These are phyloP conservation scores for Troides aeacus DNA, from an alignment of 2,888 invertebrate species.

Conservation along the genomic window DNA sequence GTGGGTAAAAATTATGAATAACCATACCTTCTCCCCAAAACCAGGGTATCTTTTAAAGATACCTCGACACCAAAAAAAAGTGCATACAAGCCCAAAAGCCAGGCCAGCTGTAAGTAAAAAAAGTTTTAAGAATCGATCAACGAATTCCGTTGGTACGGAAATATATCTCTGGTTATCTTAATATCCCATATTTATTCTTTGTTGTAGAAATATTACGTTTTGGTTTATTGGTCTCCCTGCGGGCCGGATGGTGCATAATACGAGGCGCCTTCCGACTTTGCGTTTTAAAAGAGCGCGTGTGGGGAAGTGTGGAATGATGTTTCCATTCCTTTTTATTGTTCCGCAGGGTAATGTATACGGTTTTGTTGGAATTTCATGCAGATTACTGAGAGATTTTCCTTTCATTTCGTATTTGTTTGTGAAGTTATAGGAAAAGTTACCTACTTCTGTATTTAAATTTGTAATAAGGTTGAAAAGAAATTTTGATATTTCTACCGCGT, in stretches of 20 bases:
- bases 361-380: conserved; percentile 28
- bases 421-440: conserved; percentile 8
- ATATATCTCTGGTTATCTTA: conserved; percentile 10
- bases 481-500: not conserved
- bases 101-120: too few relatives aligned
- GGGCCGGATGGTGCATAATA: conserved; percentile 41
- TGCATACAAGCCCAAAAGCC: too few relatives aligned
- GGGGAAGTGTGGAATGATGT: conserved; percentile 57
- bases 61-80: too few relatives aligned
- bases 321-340: conserved; percentile 51
- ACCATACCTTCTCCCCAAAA: too few relatives aligned
- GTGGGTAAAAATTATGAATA: too few relatives aligned
- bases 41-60: too few relatives aligned
- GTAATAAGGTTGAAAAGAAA: not conserved
- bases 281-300: conserved; percentile 45
- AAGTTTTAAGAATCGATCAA: too few relatives aligned
- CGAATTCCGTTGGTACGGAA: too few relatives aligned
- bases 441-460: not conserved
- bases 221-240: conserved; percentile 43
- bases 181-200: conserved; percentile 25
- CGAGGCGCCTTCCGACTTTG: conserved; percentile 40
- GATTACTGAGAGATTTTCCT: conserved; percentile 16
- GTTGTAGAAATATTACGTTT: conserved; percentile 28
- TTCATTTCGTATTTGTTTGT: conserved; percentile 21
- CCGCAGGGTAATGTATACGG: conserved; percentile 46